Base-by-base conservation (phyloP, 2,113 vertebrate genomes). In the Meriones unguiculatus region DNA sequence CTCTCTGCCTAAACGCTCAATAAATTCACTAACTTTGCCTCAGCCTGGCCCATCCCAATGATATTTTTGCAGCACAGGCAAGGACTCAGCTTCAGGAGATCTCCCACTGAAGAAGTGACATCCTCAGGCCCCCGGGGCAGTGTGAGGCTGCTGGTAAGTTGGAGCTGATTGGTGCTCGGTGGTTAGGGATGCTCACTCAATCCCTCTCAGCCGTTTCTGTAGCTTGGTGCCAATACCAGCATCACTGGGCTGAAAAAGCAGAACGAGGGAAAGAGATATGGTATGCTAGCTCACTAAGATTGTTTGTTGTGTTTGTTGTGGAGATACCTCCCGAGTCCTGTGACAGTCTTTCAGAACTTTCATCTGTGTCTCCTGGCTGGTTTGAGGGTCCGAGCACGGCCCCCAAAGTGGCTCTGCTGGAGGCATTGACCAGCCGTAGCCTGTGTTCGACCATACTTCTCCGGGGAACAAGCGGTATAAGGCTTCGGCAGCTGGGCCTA, bases 191-290 rank as follows among this genome's bases (percentile, higher is more conserved):
- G 57, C 52, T 73, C 46, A n/a, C 7, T 81, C 67, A 91, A 88
- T 46, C 18, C 82, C 54, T 84, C 89, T 87, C 92, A 87, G 78
- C 30, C 28, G 67, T 82, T 92, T 72, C 70, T 92, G n/a, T 69
- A 64, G 32, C 73, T 65, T 57, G 62, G 1, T 64, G 38, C 32
- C 65, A 80, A 15, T 17, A 35, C 35, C 69, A 91, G 32, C 24
- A 35, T 87, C 35, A 4, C 0, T 50, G 84, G 28, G 57, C 38
- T 46, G 57, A n/a, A 54, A n/a, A 62, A 72, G 11, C 69, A 59
- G 17, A 59, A 52, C 32, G 28, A 54, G 30, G n/a, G 73, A 93
- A 67, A 86, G 25, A 82, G 57, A 70, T 54, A 50, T 14, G 14
- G 18, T 25, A 28, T 12, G 93, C 70, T 35, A 80, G 75, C 77